These are phyloP conservation scores for Orthosia gracilis DNA, from an alignment of 2,888 invertebrate species.

Conservation along the genomic window DNA sequence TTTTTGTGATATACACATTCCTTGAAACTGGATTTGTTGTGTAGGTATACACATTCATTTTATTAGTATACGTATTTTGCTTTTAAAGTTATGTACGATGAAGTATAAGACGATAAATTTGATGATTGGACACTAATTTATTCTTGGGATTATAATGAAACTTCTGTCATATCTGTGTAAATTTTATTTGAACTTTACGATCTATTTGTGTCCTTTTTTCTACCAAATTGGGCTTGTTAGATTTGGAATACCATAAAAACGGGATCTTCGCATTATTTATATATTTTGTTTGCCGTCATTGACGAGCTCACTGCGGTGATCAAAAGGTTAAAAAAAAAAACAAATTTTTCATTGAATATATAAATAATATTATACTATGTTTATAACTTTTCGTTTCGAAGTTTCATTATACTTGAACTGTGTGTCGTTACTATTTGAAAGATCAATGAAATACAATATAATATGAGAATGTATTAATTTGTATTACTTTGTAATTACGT, in stretches of 20 bases:
- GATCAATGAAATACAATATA: constrained; percentile 25
- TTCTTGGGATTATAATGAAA: constrained; percentile 30
- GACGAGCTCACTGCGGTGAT: too few species aligned
- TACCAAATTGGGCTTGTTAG: background rate
- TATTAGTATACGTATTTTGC: constrained; percentile 36
- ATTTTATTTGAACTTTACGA: background rate
- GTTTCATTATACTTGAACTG: constrained; percentile 24
- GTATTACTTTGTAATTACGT: constrained; percentile 51
- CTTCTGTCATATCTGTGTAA: constrained; percentile 9
- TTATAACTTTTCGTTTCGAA: constrained; percentile 9
- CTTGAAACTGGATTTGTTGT: constrained; percentile 39
- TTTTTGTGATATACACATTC: constrained; percentile 60
- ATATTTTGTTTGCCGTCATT: background rate
- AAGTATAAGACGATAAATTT: constrained; percentile 24
- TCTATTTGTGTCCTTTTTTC: background rate
- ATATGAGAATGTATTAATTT: constrained; percentile 45
- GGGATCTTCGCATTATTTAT: too few species aligned
- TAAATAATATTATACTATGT: background rate
- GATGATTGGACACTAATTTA: constrained; percentile 27
- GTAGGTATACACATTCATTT: constrained; percentile 48
- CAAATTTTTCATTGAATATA: background rate
- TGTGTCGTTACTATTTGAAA: constrained; percentile 19
- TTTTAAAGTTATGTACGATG: constrained; percentile 39
- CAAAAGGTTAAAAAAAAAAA: background rate
- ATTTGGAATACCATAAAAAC: background rate